phyloP scores from a whole-genome alignment of 2,113 vertebrate genomes.

The Lipophrys pholis region DNA sequence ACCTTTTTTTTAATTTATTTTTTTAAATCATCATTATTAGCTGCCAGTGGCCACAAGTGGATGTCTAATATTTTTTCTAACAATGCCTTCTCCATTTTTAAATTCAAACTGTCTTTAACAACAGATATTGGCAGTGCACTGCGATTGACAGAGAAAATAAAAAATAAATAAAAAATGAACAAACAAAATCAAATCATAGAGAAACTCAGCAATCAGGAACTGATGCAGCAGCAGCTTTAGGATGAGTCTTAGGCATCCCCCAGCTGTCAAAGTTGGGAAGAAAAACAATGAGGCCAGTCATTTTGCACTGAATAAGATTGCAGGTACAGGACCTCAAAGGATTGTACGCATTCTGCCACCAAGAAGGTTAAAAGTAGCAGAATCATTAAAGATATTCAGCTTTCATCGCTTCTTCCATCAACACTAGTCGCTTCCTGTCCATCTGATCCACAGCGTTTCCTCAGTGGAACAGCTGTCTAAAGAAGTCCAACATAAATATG shows the following conservation, averaged over 20 bases:
- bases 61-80: slow-evolving; percentile 18
- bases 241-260: slow-evolving; percentile 76
- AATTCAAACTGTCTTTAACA: slow-evolving; percentile 42
- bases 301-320: slow-evolving; percentile 65
- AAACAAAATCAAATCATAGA: too few species aligned
- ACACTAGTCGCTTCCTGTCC: slow-evolving; percentile 26
- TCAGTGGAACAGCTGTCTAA: slow-evolving; percentile 43
- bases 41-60: slow-evolving; percentile 30
- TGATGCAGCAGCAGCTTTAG: slow-evolving; percentile 71
- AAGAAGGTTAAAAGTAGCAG: slow-evolving; percentile 46
- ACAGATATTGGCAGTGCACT: slow-evolving; percentile 29
- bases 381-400: slow-evolving; percentile 59
- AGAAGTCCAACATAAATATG: slow-evolving; percentile 65
- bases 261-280: slow-evolving; percentile 72
- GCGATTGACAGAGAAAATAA: slow-evolving; percentile 52
- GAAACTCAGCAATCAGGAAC: slow-evolving; percentile 53
- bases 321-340: slow-evolving; percentile 61
- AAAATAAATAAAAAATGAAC: too few species aligned
- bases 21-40: slow-evolving; percentile 46
- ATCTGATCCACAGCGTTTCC: slow-evolving; percentile 32
- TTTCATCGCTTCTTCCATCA: slow-evolving; percentile 56
- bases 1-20: slow-evolving; percentile 6
- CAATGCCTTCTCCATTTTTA: slow-evolving; percentile 9
- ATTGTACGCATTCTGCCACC: slow-evolving; percentile 44
- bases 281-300: slow-evolving; percentile 67